Conservation (phyloP, 2,888 invertebrate species). For the Nomada hirtipes region DNA sequence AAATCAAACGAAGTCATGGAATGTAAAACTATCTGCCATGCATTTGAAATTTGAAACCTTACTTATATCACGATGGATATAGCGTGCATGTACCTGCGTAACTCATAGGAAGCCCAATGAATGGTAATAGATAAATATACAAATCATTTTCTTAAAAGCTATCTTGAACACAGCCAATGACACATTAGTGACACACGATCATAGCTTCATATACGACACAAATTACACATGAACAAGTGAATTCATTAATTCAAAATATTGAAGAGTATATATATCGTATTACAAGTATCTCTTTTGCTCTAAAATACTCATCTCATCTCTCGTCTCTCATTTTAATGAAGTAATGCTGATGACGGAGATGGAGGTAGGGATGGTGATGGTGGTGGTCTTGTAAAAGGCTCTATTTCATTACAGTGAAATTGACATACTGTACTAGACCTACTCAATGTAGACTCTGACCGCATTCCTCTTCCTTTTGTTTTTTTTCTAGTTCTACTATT, state of each 20-base stretch:
- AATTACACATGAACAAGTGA: conserved; percentile 37
- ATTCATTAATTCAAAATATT: conserved; percentile 37
- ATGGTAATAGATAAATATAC: conserved; percentile 53
- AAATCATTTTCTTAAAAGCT: conserved; percentile 63
- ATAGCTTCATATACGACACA: conserved; percentile 51
- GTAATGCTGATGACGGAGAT: conserved; percentile 73
- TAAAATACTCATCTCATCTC: conserved; percentile 14
- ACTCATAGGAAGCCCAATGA: conserved; percentile 64
- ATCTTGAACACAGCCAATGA: conserved; percentile 70
- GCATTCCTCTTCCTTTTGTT: conserved; percentile 73
- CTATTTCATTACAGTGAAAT: conserved; percentile 81
- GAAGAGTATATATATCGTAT: conserved; percentile 44
- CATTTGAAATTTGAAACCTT: conserved; percentile 49
- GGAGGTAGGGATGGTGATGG: conserved; percentile 73
- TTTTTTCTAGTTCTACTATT: conserved; percentile 68
- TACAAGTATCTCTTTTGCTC: conserved; percentile 35
- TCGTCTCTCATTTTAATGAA: conserved; percentile 72
- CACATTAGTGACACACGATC: conserved; percentile 59
- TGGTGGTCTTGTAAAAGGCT: conserved; percentile 75
- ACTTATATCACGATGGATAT: conserved; percentile 37
- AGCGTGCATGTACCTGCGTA: conserved; percentile 35
- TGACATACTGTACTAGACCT: conserved; percentile 82
- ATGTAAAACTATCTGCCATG: conserved; percentile 44
- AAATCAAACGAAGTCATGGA: conserved; percentile 22
- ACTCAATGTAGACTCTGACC: conserved; percentile 82